phyloP scores from a whole-genome alignment of 2,888 invertebrate genomes.

The Chloroclysta siterata region DNA sequence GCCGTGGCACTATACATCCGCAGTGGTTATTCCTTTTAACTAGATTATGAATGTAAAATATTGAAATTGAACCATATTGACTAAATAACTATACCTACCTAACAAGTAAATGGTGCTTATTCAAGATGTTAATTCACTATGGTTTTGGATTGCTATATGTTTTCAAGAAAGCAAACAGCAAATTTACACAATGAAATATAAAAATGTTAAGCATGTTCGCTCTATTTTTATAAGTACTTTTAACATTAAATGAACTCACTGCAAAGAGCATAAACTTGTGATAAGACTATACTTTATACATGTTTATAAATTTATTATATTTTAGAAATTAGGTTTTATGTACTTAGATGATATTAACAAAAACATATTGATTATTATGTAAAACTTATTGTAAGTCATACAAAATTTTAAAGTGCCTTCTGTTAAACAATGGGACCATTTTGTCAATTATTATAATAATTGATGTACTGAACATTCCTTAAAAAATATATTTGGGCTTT shows the following conservation, averaged over 20 bases:
- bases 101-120: constrained; percentile 27
- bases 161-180: neutral
- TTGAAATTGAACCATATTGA: neutral
- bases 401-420: constrained; percentile 67
- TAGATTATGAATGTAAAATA: neutral
- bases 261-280: constrained; percentile 59
- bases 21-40: neutral
- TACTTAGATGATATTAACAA: constrained; percentile 32
- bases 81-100: constrained; percentile 4
- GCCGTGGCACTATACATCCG: neutral
- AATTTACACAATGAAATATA: neutral
- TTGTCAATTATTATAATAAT: constrained; percentile 67
- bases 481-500: constrained; percentile 64
- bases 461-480: constrained; percentile 81
- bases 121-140: constrained; percentile 3
- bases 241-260: constrained; percentile 42
- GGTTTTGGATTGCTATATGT: neutral
- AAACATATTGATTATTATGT: constrained; percentile 33
- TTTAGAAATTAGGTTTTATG: constrained; percentile 28
- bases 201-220: constrained; percentile 8
- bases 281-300: constrained; percentile 56
- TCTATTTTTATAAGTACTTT: constrained; percentile 4
- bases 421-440: constrained; percentile 67
- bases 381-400: constrained; percentile 41
- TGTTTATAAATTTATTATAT: constrained; percentile 25